Evolutionary conservation across 2,888 invertebrate species (phyloP).

Genomic region (Melipona beecheii): DNA sequence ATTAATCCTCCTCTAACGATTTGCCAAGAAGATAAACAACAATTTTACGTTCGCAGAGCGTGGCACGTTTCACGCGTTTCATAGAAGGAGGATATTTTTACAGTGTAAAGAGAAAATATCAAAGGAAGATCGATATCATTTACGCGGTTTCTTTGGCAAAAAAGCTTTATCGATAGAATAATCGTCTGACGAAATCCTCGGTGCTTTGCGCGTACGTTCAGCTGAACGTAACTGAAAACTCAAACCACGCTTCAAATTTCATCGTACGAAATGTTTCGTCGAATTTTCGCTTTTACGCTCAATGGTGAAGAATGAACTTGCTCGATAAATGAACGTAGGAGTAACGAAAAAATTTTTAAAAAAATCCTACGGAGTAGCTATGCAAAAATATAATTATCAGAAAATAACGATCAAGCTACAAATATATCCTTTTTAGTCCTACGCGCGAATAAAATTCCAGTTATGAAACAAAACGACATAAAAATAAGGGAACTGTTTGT

Average conservation of each 20-base stretch:
- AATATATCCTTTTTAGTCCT: too few relatives aligned
- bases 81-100: neutral
- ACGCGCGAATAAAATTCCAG: too few relatives aligned
- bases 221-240: neutral
- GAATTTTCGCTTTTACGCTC: neutral
- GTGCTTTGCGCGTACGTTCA: neutral
- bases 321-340: neutral
- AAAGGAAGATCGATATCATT: neutral
- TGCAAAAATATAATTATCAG: too few relatives aligned
- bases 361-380: too few relatives aligned
- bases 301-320: too few relatives aligned
- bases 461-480: too few relatives aligned
- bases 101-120: too few relatives aligned
- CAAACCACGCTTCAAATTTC: slow-evolving; percentile 1
- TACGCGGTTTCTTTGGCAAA: neutral
- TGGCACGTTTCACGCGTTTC: neutral
- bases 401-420: too few relatives aligned
- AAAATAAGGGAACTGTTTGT: too few relatives aligned
- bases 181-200: slow-evolving; percentile 5
- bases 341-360: neutral
- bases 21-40: neutral
- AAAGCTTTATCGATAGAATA: neutral
- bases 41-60: neutral
- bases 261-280: neutral
- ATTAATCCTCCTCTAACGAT: neutral